Evolutionary conservation across 2,888 invertebrate species (phyloP).

Genomic region (Lepidocyrtinus sp.): DNA sequence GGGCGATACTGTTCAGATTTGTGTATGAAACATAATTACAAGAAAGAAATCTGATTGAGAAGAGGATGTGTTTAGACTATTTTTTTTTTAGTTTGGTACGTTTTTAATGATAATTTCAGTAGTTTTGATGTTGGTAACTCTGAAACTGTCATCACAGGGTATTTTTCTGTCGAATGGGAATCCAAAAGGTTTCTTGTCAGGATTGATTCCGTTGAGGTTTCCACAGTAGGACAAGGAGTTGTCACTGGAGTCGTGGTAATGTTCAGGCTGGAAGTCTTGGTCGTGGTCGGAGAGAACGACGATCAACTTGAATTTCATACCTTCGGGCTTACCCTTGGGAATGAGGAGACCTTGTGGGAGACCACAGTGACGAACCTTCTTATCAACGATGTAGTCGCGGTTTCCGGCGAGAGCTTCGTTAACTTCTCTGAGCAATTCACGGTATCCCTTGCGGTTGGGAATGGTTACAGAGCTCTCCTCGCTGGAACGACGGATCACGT

Average conservation of each 20-base stretch:
- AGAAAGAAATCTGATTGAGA: too few species aligned
- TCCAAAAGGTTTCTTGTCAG: conserved; percentile 80
- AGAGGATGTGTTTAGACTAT: too few species aligned
- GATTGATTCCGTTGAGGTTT: conserved; percentile 73
- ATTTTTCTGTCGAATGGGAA: conserved; percentile 83
- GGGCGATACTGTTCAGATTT: too few species aligned
- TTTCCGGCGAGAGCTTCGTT: conserved; percentile 64
- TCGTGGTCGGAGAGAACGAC: conserved; percentile 75
- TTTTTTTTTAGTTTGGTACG: background rate
- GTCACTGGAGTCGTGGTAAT: conserved; percentile 75
- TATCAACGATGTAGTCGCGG: conserved; percentile 63
- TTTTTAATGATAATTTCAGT: background rate
- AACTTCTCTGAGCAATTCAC: conserved; percentile 66
- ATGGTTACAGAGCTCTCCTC: conserved; percentile 70
- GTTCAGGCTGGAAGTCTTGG: conserved; percentile 74
- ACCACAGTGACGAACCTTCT: conserved; percentile 76
- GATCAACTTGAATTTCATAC: conserved; percentile 79
- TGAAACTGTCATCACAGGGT: conserved; percentile 72
- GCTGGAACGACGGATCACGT: conserved; percentile 68
- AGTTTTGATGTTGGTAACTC: background rate
- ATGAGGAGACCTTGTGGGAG: conserved; percentile 82
- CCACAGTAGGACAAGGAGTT: conserved; percentile 75
- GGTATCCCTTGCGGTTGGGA: conserved; percentile 68
- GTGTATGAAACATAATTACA: too few species aligned
- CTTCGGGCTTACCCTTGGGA: conserved; percentile 81